phyloP scores from a whole-genome alignment of 2,797 vertebrate species.

The Channa striata region DNA sequence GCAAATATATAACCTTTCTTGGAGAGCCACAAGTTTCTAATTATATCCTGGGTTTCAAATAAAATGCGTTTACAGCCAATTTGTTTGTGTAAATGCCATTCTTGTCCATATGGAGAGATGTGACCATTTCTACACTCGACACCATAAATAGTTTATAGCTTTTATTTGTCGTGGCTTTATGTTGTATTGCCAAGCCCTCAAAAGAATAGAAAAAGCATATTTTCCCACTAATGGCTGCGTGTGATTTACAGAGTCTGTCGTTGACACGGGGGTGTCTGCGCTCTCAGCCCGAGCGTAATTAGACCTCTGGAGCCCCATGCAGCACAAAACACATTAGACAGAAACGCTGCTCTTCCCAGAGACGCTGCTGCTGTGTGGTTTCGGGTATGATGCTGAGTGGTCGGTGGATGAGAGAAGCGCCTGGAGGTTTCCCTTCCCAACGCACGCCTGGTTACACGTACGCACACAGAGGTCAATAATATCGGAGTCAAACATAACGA shows the following conservation, averaged over 20 bases:
- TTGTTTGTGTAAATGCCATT: constrained; percentile 77
- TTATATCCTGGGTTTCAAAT: constrained; percentile 78
- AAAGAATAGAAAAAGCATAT: constrained; percentile 67
- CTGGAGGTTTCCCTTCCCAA: constrained; percentile 53
- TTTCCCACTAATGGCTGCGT: constrained; percentile 78
- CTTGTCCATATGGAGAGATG: constrained; percentile 67
- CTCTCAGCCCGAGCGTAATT: constrained; percentile 71
- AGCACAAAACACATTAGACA: constrained; percentile 62
- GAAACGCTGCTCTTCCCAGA: constrained; percentile 58
- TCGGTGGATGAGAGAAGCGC: constrained; percentile 53
- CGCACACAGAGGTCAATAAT: constrained; percentile 60
- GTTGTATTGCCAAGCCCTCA: constrained; percentile 72
- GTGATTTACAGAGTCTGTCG: constrained; percentile 77
- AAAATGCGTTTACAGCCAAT: constrained; percentile 80
- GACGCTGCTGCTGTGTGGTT: constrained; percentile 53
- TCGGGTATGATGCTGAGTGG: constrained; percentile 55
- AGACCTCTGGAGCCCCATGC: constrained; percentile 69
- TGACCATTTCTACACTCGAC: constrained; percentile 69
- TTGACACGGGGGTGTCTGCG: constrained; percentile 76
- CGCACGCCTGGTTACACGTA: neutral
- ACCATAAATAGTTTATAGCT: constrained; percentile 81
- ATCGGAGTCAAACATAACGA: constrained; percentile 70
- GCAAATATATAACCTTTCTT: constrained; percentile 61
- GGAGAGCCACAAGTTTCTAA: constrained; percentile 80
- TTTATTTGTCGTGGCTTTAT: constrained; percentile 79